These are phyloP conservation scores for Toxostoma redivivum DNA, from an alignment of 2,113 vertebrate genomes.

Conservation along the genomic window DNA sequence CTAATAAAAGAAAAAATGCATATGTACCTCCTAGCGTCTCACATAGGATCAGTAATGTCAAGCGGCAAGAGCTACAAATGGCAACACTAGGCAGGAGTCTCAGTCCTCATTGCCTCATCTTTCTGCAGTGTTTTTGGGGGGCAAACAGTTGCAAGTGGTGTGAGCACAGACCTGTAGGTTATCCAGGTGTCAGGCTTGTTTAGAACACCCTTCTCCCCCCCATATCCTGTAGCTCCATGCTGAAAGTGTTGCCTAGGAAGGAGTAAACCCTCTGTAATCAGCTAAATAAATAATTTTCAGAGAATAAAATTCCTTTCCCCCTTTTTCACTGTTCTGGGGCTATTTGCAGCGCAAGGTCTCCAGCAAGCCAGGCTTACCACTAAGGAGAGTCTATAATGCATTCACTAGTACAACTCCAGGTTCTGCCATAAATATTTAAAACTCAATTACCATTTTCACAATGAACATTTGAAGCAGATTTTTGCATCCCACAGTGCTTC, in stretches of 20 bases:
- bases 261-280: neutral
- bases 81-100: neutral
- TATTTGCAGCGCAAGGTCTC: neutral
- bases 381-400: neutral
- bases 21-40: neutral
- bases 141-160: neutral
- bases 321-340: neutral
- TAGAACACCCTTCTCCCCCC: neutral
- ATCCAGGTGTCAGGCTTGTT: neutral
- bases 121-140: neutral
- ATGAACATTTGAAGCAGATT: neutral
- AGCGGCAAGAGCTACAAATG: neutral
- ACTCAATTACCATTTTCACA: neutral
- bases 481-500: neutral
- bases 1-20: neutral
- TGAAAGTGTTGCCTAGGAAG: neutral
- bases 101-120: neutral
- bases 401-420: neutral
- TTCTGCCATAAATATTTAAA: conserved; percentile 26
- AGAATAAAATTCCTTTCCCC: neutral
- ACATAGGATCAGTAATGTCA: neutral
- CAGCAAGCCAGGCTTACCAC: neutral
- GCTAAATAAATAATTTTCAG: neutral
- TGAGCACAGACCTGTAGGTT: neutral
- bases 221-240: accelerated